Percentiles rank a stretch among this genome's conserved stretches.
phyloP scores from a whole-genome alignment of 1,140 invertebrate species.

The Procambarus virginalis region DNA sequence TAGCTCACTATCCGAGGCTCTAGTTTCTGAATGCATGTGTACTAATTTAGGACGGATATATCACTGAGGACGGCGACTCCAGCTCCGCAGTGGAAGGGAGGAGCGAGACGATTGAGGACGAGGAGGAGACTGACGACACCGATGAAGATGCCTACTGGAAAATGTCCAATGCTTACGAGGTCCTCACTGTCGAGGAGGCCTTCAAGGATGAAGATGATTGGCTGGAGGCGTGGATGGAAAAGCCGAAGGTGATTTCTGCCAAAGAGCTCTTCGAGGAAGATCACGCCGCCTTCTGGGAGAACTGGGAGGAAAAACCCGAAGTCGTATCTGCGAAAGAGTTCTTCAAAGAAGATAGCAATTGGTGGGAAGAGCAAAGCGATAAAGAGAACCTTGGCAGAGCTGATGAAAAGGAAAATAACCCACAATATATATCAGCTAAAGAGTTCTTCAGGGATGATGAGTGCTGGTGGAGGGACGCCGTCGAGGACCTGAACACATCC shows the following conservation, averaged over 20 bases:
- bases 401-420: constrained; percentile 7
- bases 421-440: constrained; percentile 2
- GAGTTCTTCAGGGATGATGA: constrained; percentile 39
- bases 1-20: constrained; percentile 36
- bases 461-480: constrained; percentile 49
- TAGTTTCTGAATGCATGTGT: constrained; percentile 60
- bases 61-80: constrained; percentile 34
- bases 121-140: background rate
- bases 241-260: constrained; percentile 48
- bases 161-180: constrained; percentile 55
- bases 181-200: constrained; percentile 45
- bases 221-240: constrained; percentile 44
- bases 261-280: constrained; percentile 51
- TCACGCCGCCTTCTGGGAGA: constrained; percentile 47
- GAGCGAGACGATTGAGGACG: background rate
- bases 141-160: constrained; percentile 55
- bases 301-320: constrained; percentile 16
- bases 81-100: background rate
- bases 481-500: constrained; percentile 24
- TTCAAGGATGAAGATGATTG: constrained; percentile 48
- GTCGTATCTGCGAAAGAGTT: constrained; percentile 16
- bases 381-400: background rate
- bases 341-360: constrained; percentile 31
- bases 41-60: constrained; percentile 57
- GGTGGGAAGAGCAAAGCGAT: constrained; percentile 29